Base-by-base conservation (phyloP, 2,797 vertebrate genomes). In the Diplodus puntazzo region DNA sequence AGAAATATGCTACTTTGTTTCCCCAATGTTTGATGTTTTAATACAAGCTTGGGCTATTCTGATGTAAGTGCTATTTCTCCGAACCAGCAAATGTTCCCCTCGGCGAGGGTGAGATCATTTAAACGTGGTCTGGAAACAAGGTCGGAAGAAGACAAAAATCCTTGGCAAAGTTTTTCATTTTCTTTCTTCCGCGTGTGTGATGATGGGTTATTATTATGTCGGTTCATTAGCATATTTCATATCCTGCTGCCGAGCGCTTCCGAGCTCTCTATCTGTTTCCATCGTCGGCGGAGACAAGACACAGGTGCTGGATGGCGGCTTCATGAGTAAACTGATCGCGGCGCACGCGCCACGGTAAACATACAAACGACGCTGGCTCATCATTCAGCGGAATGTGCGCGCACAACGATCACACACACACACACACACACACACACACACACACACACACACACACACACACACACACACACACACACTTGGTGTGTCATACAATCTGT, bases 191-290 rank as follows among this genome's bases (percentile, higher is more conserved):
- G 17, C 23, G 34, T 48, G 73, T 53, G 61, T 63, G 67, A 84
- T 85, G 86, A 82, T 76, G 73, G 79, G 54, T 81, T 89, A 81
- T 91, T 88, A 92, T 87, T 79, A 86, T 80, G 52, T 57, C 0
- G 52, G 27, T 46, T 84, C 85, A 93, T 93, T 94, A 91, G 79
- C 92, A 94, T 93, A 92, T 93, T 89, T 92, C 89, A 92, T 91
- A 92, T 92, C 88, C 90, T 88, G 88, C 87, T 60, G 86, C 79
- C 0, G 17, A 83, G 74, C 30, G 14, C 75, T 84, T 64, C 48
- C 77, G 60, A 39, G 81, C 80, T 71, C 77, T 68, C 73, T 77
- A 87, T 90, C 90, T 69, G 69, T 84, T 79, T 88, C 60, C 62
- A 78, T 83, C 68, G 39, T 62, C n/a, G 4, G 43, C 43, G 7